Evolutionary conservation across 2,888 invertebrate genomes (phyloP), one percentile per base, ranked within the genome.

Genomic region (Cheilosia grossa): DNA sequence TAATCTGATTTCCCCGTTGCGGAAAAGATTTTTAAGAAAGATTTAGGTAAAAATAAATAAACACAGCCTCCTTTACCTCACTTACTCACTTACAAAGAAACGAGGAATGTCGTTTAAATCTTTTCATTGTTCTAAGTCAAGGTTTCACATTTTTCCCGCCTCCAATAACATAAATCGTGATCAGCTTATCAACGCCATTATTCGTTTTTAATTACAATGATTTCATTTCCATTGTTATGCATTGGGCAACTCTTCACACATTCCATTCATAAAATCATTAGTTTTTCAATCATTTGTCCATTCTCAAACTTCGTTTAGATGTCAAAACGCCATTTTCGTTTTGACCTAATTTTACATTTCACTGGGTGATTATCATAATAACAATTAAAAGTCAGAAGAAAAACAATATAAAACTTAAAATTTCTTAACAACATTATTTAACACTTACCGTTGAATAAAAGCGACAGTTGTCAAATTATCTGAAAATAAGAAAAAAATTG

Each of bases 371-470:
- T n/a, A 24, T 6, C 15, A 13, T 19, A 19, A 63, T 7, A 53
- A 24, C 51, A 40, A 66, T 54, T 24, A 24, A 4, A 1, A 13
- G 24, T 7, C 17, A 15, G 6, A 33, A 24, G n/a, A 17, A 42
- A 21, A 4, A 15, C 4, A 21, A n/a, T 58, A 70, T 17, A 19
- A 42, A 54, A 59, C 13, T 27, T n/a, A 13, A 37, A 13, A 58
- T 47, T 13, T 40, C 7, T 13, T 49, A 44, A n/a, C 13, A 58
- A 40, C n/a, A 58, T 61, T 67, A 66, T 64, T 40, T 33, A 63
- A 74, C 69, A 75, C 83, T 75, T 70, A 83, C 83, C 80, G 79
- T 83, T 74, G 66, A 66, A 40, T 13, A 40, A 78, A 78, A 78
- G 40, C 40, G 77, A 78, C 69, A 69, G 63, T 54, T 59, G 70